Percentiles rank a stretch among this genome's conserved stretches.
Conservation (phyloP, 2,797 vertebrate genomes). For the Galaxias olidus region DNA sequence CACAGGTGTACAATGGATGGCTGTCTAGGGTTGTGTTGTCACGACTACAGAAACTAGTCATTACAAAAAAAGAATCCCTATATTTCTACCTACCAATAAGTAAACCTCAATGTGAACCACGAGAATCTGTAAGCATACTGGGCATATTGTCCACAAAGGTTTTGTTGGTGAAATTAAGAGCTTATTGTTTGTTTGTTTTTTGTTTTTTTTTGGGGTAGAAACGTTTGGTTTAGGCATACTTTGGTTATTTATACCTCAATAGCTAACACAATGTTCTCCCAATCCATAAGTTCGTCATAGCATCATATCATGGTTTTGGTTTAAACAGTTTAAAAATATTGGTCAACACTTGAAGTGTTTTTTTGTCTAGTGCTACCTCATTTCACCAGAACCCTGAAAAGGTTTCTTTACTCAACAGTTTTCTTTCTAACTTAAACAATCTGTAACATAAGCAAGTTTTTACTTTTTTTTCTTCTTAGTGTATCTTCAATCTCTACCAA, state of each 20-base stretch:
- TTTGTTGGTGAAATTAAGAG: not conserved
- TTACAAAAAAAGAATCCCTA: not conserved
- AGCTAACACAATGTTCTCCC: not conserved
- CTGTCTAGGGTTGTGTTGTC: not conserved
- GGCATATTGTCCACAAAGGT: conserved; percentile 6
- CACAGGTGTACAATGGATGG: not conserved
- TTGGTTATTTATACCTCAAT: not conserved
- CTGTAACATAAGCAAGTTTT: not conserved
- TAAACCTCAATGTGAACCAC: not conserved
- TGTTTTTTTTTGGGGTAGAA: no score
- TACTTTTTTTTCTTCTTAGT: conserved; percentile 30
- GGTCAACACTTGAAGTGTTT: conserved; percentile 11
- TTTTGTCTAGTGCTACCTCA: conserved; percentile 57
- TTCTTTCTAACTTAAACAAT: conserved; percentile 10
- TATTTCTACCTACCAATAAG: not conserved
- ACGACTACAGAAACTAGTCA: not conserved
- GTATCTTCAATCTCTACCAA: conserved; percentile 13
- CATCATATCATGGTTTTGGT: not conserved
- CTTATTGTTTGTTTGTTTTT: not conserved
- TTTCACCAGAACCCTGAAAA: conserved; percentile 36
- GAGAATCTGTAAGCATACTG: not conserved
- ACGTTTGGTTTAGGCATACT: not conserved
- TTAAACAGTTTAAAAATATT: conserved; percentile 16
- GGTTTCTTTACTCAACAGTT: not conserved
- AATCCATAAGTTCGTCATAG: conserved; percentile 13